Evolutionary conservation across 2,797 vertebrate genomes (phyloP).

Genomic region (Columba guinea): DNA sequence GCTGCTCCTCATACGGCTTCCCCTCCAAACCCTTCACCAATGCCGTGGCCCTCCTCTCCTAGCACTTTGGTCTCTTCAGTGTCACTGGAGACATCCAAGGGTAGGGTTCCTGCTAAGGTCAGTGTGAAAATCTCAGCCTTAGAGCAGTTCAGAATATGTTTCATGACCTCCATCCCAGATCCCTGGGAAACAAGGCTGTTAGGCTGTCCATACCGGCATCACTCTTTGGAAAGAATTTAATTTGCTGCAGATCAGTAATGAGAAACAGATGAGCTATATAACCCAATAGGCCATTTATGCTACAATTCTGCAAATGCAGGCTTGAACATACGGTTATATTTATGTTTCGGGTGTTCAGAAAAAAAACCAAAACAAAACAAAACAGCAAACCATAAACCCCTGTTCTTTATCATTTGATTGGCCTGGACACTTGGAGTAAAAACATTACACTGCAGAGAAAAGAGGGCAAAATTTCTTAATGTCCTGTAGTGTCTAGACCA

Average conservation of each 20-base stretch:
- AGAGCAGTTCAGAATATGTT: background rate
- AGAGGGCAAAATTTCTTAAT: constrained; percentile 28
- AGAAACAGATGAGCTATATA: constrained; percentile 63
- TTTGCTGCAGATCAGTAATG: constrained; percentile 48
- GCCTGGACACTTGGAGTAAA: constrained; percentile 33
- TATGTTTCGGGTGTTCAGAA: constrained; percentile 24
- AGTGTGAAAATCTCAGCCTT: background rate
- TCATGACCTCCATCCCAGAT: background rate
- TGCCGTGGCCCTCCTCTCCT: too few species aligned
- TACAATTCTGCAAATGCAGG: constrained; percentile 26
- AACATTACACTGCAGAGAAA: constrained; percentile 16
- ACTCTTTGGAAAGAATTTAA: background rate
- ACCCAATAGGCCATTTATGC: constrained; percentile 37
- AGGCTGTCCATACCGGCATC: background rate
- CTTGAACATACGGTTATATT: constrained; percentile 33
- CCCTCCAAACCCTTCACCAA: too few species aligned
- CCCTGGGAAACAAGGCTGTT: background rate
- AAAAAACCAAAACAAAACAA: background rate
- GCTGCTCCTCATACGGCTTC: too few species aligned
- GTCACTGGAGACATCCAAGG: background rate
- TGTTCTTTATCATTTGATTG: constrained; percentile 44
- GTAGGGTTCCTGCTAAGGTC: background rate
- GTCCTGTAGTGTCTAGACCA: constrained; percentile 54
- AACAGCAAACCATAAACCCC: rapidly evolving
- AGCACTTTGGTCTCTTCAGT: rapidly evolving